Base-by-base conservation (phyloP, 2,113 vertebrate species). In the Pao palembangensis region DNA sequence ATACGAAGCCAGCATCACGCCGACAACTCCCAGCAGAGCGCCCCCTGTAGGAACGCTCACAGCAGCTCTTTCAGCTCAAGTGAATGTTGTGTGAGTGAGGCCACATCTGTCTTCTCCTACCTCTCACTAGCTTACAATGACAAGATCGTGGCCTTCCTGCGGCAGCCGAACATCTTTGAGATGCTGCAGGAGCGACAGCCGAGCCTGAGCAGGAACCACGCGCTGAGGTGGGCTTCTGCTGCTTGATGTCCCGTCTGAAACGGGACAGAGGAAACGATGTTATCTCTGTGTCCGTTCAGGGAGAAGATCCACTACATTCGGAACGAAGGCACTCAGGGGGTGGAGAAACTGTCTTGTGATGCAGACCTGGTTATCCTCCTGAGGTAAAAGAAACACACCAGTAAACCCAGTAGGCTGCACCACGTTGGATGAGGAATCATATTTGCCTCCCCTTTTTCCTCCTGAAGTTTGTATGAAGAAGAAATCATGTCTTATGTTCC, bases 221-320 rank as follows among this genome's bases (percentile, higher is more conserved):
- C 92, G 8, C 93, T 99, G 85, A 98, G 97, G 97, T 98, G 86
- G 0, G 41, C 10, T 55, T 31, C 19, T 34, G 4, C 11, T 17
- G n/a, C 0, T 6, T 15, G 2, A 16, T 8, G 14, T 38, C 44
- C 44, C 44, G 13, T n/a, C n/a, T 47, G 17, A 13, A 47, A 7
- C 5, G 1, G 15, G 7, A 47, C 15, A n/a, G 13, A 47, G 44
- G 34, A 38, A 38, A 38, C 2, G 34, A 31, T 7, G 5, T 38
- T 4, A 11, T 38, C 11, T 38, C 34, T 38, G 2, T 34, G n/a
- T 43, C 38, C 52, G 15, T 54, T 82, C 75, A 99, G 97, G 92
- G 96, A 99, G 92, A 98, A 98, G 88, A 96, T 99, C 76, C 95
- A 98, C 89, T 98, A 96, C 78, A 94, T 99, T 80, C 91, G 95